Base-by-base conservation (phyloP, 2,797 vertebrate genomes). In the Microchirus variegatus region DNA sequence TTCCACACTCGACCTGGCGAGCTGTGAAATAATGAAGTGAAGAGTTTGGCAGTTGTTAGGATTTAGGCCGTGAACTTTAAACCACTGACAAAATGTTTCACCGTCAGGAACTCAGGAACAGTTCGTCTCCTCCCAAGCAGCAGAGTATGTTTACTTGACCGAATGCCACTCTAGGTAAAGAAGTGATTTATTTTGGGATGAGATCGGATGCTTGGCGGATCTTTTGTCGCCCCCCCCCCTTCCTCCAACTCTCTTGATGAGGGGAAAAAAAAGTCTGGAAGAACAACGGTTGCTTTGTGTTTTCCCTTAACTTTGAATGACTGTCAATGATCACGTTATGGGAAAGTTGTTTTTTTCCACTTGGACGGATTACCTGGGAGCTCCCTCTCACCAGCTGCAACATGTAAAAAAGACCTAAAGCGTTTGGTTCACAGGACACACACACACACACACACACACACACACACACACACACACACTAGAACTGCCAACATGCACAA, bases 351-450 rank as follows among this genome's bases (percentile, higher is more conserved):
- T 81, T 82, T 85, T 73, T 83, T 77, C 67, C 72, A 63, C 68
- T 77, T 46, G 37, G 67, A 71, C 61, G 67, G 76, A 87, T 90
- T 83, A 86, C 77, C 73, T 85, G 83, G 69, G 77, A 73, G 62
- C 53, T 19, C 59, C 15, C 43, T 73, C 72, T 80, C 68, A 78
- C 85, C 77, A 84, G 86, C 74, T 82, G 78, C 43, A 41, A 88
- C 88, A 83, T 82, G 90, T 78, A 80, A 77, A 76, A 76, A 81
- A 74, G 81, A 81, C 81, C 70, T 77, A 58, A 80, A 92, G 72
- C 71, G 10, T 41, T 22, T 63, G 67, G 67, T 79, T 82, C 80
- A 73, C 75, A 75, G 69, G 59, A 58, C 75, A 60, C 68, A 37
- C 43, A 51, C 40, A 55, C 55, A 44, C 43, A 16, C 43, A 44